Base-by-base conservation (phyloP, 1,140 invertebrate species). In the Drosophila sproati region DNA sequence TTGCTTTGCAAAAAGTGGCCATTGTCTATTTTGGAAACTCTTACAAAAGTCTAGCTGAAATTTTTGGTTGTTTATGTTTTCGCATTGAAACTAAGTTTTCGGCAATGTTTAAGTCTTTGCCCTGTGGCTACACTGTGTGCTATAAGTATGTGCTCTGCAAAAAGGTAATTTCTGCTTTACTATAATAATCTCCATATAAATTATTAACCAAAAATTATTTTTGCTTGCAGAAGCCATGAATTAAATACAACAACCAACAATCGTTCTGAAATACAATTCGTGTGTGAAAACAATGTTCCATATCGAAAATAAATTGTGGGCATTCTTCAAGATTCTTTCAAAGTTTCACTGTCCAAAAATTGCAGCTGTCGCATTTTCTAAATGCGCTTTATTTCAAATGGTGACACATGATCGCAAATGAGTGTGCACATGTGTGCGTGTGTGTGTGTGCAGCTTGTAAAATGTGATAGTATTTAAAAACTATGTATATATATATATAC, bases 1-100 rank as follows among this genome's bases (percentile, higher is more conserved):
- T 54, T 12, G 61, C 72, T 64, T 71, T 75, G 52, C 20, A 72
- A 67, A 80, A 71, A 63, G 34, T 50, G 43, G 66, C 51, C 78
- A 73, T 81, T 85, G 82, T 85, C 82, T 85, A 81, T 85, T 85
- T 85, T 86, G 73, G 75, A 85, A 86, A 81, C 69, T 78, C 63
- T 86, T 74, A 47, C 67, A 52, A 70, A 80, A 68, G 51, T 73
- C 55, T 57, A 43, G 57, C 52, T 29, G 37, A 61, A 63, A 71
- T 37, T 77, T 77, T 77, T 5, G 66, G 41, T 69, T 70, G 72
- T 73, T 73, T 73, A 68, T 68, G 56, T 41, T 60, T 68, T 68
- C 39, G 48, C 70, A 34, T 20, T 29, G 50, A 47, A 62, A 37
- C 50, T 48, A 60, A 62, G 34, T 63, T 28, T 10, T 12, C 37